A percentile compares a stretch with the other conserved stretches of the same genome.
Conservation (phyloP, 2,113 vertebrate genomes). For the Menidia beryllina region DNA sequence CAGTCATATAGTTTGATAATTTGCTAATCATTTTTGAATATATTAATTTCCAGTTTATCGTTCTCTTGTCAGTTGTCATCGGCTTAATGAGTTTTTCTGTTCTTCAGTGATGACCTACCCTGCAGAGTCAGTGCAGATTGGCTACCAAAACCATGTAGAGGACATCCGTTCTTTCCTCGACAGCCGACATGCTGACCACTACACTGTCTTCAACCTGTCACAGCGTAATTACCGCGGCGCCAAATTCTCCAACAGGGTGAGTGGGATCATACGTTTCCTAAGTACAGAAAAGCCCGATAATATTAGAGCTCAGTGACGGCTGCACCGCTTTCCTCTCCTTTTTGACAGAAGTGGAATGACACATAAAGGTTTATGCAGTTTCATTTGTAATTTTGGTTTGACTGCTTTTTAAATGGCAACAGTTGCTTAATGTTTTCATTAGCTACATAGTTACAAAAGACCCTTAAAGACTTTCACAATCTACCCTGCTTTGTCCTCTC, state of each 20-base stretch:
- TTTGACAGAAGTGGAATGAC: no score
- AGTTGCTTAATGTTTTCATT: no score
- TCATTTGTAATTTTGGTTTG: background rate
- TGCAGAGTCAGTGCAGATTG: constrained; percentile 92
- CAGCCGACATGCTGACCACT: constrained; percentile 96
- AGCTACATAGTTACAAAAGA: no score
- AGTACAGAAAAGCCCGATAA: background rate
- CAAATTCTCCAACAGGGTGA: constrained; percentile 98
- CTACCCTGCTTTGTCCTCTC: no score
- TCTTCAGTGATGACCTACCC: constrained; percentile 96
- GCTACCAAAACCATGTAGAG: constrained; percentile 97
- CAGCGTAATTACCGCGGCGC: constrained; percentile 96
- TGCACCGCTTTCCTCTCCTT: background rate
- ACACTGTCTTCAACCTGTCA: constrained; percentile 98
- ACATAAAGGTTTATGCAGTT: background rate
- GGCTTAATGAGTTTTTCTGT: background rate
- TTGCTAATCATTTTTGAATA: constrained; percentile 8
- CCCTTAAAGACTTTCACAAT: no score
- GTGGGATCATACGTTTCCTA: constrained; percentile 30
- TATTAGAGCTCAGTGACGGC: background rate
- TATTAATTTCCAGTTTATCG: background rate
- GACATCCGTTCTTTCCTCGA: constrained; percentile 97
- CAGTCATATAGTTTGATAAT: no score
- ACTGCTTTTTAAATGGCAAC: no score
- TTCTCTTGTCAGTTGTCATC: background rate